A percentile compares a stretch with the other conserved stretches of the same genome.
Evolutionary conservation across 2,113 vertebrate species (phyloP).

Genomic region (Panthera uncia): DNA sequence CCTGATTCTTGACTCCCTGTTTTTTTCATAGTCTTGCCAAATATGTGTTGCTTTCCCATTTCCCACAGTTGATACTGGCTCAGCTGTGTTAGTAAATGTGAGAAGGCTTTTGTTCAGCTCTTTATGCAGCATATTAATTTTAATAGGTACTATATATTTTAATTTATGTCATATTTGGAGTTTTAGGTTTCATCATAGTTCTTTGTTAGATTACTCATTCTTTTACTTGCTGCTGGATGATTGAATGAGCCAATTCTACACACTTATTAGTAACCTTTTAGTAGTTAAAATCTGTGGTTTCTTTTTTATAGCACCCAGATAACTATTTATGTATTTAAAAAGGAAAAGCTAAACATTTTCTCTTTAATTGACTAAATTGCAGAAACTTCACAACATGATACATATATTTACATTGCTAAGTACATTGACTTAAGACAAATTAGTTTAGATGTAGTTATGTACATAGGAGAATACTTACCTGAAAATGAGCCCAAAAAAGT

Average conservation of each 20-base stretch:
- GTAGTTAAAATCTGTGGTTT: not conserved
- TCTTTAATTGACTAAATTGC: not conserved
- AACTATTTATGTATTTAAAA: not conserved
- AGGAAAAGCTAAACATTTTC: not conserved
- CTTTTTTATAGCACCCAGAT: not conserved
- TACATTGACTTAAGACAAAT: not conserved
- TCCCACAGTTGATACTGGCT: not conserved
- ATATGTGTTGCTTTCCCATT: not conserved
- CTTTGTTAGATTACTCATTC: not conserved
- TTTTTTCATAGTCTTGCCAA: constrained; percentile 12
- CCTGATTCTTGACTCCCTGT: not conserved
- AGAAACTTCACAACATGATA: constrained; percentile 6
- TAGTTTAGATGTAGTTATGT: not conserved
- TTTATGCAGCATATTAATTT: not conserved
- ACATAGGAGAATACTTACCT: not conserved
- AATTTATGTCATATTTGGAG: not conserved
- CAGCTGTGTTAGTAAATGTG: not conserved
- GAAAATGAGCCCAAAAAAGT: not conserved
- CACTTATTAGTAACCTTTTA: not conserved
- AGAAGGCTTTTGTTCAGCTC: not conserved
- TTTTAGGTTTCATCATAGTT: not conserved
- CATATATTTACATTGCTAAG: not conserved
- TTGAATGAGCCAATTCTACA: not conserved
- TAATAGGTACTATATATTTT: not conserved
- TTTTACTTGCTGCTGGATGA: not conserved